Percentiles rank a stretch among this genome's conserved stretches.
Conservation (phyloP, 2,888 invertebrate species). For the Brachypterus glaber region DNA sequence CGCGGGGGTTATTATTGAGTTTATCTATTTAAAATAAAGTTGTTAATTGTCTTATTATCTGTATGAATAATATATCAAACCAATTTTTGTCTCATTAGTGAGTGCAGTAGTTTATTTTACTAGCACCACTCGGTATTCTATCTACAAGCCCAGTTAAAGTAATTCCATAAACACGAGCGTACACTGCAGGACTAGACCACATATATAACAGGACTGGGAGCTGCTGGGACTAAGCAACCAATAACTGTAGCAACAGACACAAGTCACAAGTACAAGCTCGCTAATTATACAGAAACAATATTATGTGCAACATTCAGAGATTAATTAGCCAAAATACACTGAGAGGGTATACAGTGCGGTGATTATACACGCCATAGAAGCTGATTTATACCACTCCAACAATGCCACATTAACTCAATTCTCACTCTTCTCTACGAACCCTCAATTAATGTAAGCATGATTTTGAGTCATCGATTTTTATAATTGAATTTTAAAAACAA, state of each 20-base stretch:
- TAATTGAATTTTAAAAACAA: no score
- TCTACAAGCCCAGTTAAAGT: no score
- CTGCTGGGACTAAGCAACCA: constrained; percentile 19
- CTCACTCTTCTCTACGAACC: no score
- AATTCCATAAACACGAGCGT: constrained; percentile 20
- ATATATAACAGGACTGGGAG: constrained; percentile 19
- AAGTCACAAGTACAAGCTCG: constrained; percentile 37
- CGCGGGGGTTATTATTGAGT: no score
- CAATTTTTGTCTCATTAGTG: no score
- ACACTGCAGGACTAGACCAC: constrained; percentile 20
- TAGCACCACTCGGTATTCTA: no score
- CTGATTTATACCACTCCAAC: constrained; percentile 26
- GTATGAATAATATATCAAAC: no score
- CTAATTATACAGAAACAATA: constrained; percentile 43
- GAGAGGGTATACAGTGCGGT: constrained; percentile 31
- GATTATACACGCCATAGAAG: constrained; percentile 28
- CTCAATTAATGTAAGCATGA: no score
- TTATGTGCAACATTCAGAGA: constrained; percentile 40
- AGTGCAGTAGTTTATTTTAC: no score
- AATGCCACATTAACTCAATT: constrained; percentile 12
- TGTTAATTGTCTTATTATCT: no score
- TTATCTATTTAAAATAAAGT: no score
- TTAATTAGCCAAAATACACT: constrained; percentile 40
- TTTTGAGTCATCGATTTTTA: no score
- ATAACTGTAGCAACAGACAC: constrained; percentile 31